phyloP scores from a whole-genome alignment of 2,797 vertebrate species.

The Microctenopoma steveboyesi region DNA sequence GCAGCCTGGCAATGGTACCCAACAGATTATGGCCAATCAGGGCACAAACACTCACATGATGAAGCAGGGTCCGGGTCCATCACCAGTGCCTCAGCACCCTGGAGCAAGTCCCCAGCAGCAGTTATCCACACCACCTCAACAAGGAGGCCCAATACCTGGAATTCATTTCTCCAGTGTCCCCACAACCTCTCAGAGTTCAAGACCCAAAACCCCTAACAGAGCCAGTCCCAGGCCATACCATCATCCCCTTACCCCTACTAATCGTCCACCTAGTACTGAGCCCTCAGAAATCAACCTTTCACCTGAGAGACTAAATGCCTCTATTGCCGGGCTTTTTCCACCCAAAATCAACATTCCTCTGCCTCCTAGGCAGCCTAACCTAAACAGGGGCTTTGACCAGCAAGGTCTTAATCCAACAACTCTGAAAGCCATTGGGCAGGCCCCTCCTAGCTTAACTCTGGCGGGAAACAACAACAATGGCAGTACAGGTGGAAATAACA shows the following conservation, averaged over 20 bases:
- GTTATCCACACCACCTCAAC: slow-evolving; percentile 85
- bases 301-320: slow-evolving; percentile 97
- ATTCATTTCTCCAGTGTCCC: slow-evolving; percentile 94
- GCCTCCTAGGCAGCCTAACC: slow-evolving; percentile 92
- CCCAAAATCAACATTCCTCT: slow-evolving; percentile 99
- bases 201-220: slow-evolving; percentile 98
- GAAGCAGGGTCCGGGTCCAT: slow-evolving; percentile 90
- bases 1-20: slow-evolving; percentile 87
- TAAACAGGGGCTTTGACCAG: slow-evolving; percentile 97
- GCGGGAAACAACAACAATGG: slow-evolving; percentile 83
- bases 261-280: slow-evolving; percentile 97
- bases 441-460: slow-evolving; percentile 89
- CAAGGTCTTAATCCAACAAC: slow-evolving; percentile 99
- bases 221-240: slow-evolving; percentile 98
- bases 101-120: slow-evolving; percentile 93
- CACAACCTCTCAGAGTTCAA: slow-evolving; percentile 92
- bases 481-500: slow-evolving; percentile 70
- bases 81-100: slow-evolving; percentile 87
- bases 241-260: slow-evolving; percentile 96
- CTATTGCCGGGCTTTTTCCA: slow-evolving; percentile 97
- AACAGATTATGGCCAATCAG: slow-evolving; percentile 89
- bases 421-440: slow-evolving; percentile 98
- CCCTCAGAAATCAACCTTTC: slow-evolving; percentile 99
- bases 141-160: slow-evolving; percentile 85
- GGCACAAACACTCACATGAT: slow-evolving; percentile 89